These are phyloP conservation scores for Matsumyia berberina DNA, from an alignment of 2,888 invertebrate species.

Conservation along the genomic window DNA sequence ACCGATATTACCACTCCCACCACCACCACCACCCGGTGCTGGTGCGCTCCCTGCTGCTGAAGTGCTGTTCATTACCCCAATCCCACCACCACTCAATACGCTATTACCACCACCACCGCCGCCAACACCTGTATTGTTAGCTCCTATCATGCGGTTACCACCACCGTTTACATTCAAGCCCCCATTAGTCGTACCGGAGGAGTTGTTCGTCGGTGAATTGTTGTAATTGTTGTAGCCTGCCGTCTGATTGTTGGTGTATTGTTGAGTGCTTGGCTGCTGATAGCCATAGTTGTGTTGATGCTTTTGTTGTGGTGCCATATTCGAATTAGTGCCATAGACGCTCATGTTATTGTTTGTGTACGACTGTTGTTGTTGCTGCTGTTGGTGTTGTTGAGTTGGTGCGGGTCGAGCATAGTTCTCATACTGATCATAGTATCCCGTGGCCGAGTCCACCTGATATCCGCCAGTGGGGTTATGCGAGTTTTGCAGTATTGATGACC, in stretches of 20 bases:
- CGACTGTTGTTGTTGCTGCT: conserved; percentile 77
- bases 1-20: conserved; percentile 85
- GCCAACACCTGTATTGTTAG: conserved; percentile 63
- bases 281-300: conserved; percentile 71
- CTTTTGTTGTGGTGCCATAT: conserved; percentile 71
- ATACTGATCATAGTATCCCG: conserved; percentile 80
- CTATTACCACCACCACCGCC: conserved; percentile 77
- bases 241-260: conserved; percentile 74
- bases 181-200: conserved; percentile 59
- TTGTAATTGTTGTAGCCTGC: conserved; percentile 78
- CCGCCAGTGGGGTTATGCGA: conserved; percentile 83
- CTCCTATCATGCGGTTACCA: conserved; percentile 62
- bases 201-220: conserved; percentile 69
- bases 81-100: conserved; percentile 74
- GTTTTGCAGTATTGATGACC: conserved; percentile 83
- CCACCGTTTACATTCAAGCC: conserved; percentile 73
- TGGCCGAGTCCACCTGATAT: conserved; percentile 66
- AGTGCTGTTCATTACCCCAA: conserved; percentile 77
- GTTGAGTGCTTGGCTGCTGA: conserved; percentile 65
- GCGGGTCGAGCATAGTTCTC: conserved; percentile 80
- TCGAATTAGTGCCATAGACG: conserved; percentile 75
- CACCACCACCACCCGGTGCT: conserved; percentile 69
- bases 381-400: conserved; percentile 77
- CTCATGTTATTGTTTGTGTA: conserved; percentile 77
- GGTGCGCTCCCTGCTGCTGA: conserved; percentile 54